Evolutionary conservation across 1,140 invertebrate species (phyloP).

Genomic region (Rhopalosiphum maidis): DNA sequence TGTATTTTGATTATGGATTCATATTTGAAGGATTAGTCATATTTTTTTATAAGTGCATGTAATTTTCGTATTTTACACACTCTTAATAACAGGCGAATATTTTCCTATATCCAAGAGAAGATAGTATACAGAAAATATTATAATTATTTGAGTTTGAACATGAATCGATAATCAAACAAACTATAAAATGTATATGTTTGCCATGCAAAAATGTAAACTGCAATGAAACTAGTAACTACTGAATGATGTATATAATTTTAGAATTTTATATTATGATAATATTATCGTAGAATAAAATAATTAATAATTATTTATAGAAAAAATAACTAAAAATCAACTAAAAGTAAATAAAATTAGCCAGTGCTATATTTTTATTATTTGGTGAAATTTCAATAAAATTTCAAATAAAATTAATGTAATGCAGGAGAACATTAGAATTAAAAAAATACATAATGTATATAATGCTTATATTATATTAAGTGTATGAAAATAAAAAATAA

Average conservation of each 20-base stretch:
- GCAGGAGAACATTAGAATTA: too few species aligned
- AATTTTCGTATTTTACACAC: not conserved
- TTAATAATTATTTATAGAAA: too few species aligned
- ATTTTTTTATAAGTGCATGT: not conserved
- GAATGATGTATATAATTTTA: not conserved
- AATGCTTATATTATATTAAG: not conserved
- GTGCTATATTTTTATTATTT: too few species aligned
- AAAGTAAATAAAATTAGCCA: too few species aligned
- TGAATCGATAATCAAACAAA: not conserved
- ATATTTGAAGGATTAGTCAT: not conserved
- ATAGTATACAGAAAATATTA: not conserved
- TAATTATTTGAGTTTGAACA: not conserved
- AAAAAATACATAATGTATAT: too few species aligned
- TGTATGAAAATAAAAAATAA: not conserved
- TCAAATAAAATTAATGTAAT: too few species aligned
- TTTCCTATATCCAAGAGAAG: not conserved
- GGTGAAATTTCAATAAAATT: too few species aligned
- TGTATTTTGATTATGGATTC: not conserved
- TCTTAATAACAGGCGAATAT: not conserved
- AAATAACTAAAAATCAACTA: too few species aligned
- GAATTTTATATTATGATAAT: not conserved
- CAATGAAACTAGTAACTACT: not conserved
- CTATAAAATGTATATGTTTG: not conserved
- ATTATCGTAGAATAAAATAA: too few species aligned
- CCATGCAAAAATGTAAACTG: not conserved